Evolutionary conservation across 1,140 invertebrate genomes (phyloP).

Genomic region (Hypothenemus hampei): DNA sequence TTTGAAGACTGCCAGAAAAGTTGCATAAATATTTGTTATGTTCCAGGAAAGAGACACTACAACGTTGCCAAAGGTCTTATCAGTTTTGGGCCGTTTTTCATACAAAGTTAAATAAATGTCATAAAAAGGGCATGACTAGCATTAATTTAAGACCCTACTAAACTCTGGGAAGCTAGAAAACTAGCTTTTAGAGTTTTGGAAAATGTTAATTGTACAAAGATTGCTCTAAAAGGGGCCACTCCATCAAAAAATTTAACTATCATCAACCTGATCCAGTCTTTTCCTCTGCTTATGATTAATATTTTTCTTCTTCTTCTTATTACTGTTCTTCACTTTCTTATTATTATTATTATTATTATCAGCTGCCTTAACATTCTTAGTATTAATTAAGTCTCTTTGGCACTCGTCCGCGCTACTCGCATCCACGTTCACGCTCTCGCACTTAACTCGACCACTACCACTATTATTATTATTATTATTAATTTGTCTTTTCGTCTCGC

Average conservation of each 20-base stretch:
- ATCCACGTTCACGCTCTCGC: constrained; percentile 30
- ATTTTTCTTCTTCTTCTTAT: constrained; percentile 36
- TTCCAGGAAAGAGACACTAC: no score
- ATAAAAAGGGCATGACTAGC: constrained; percentile 12
- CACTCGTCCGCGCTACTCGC: constrained; percentile 32
- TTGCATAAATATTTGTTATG: no score
- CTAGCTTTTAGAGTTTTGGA: not conserved
- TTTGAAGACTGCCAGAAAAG: no score
- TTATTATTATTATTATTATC: no score
- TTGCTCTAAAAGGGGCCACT: constrained; percentile 22
- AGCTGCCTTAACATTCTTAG: no score
- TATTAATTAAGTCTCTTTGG: constrained; percentile 43
- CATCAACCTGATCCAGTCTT: constrained; percentile 34
- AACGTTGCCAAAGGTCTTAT: no score
- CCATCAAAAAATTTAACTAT: constrained; percentile 21
- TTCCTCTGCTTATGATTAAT: constrained; percentile 34
- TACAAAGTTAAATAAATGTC: no score
- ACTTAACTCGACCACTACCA: constrained; percentile 35
- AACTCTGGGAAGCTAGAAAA: no score
- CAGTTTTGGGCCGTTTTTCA: no score
- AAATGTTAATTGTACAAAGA: constrained; percentile 28
- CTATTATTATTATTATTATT: constrained; percentile 27
- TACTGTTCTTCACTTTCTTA: constrained; percentile 35
- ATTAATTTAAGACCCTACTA: constrained; percentile 16
- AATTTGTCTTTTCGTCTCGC: constrained; percentile 34